phyloP scores from a whole-genome alignment of 2,888 invertebrate genomes.

The Orthosia incerta region DNA sequence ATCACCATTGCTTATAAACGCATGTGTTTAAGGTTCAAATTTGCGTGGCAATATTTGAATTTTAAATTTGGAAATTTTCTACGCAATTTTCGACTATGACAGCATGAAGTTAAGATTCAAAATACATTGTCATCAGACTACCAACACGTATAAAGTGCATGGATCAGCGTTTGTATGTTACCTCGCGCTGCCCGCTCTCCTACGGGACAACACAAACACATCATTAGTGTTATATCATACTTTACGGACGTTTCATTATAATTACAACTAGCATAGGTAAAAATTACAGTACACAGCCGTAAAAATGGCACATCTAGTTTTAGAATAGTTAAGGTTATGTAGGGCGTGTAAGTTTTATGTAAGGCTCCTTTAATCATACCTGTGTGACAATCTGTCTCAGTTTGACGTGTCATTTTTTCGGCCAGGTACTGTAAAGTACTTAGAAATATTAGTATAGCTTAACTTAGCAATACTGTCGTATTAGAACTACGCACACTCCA shows the following conservation, averaged over 20 bases:
- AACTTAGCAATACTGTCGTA: not conserved
- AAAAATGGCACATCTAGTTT: not conserved
- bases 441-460: conserved; percentile 1
- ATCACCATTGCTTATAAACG: not conserved
- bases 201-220: conserved; percentile 91
- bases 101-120: not conserved
- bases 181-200: conserved; percentile 94
- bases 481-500: not conserved
- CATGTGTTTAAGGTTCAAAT: not conserved
- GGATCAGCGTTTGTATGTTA: conserved; percentile 89
- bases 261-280: conserved; percentile 20
- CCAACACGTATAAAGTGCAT: conserved; percentile 80
- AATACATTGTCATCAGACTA: conserved; percentile 80
- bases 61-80: not conserved
- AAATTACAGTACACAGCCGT: not conserved
- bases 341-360: too few species aligned
- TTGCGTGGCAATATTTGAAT: not conserved
- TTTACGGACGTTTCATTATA: conserved; percentile 30
- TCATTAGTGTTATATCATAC: conserved; percentile 73
- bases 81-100: not conserved
- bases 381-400: not conserved
- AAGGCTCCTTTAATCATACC: not conserved
- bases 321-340: not conserved
- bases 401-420: not conserved
- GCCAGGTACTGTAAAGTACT: not conserved